These are phyloP conservation scores for Aythya fuligula DNA, from an alignment of 2,797 vertebrate genomes.

Conservation along the genomic window DNA sequence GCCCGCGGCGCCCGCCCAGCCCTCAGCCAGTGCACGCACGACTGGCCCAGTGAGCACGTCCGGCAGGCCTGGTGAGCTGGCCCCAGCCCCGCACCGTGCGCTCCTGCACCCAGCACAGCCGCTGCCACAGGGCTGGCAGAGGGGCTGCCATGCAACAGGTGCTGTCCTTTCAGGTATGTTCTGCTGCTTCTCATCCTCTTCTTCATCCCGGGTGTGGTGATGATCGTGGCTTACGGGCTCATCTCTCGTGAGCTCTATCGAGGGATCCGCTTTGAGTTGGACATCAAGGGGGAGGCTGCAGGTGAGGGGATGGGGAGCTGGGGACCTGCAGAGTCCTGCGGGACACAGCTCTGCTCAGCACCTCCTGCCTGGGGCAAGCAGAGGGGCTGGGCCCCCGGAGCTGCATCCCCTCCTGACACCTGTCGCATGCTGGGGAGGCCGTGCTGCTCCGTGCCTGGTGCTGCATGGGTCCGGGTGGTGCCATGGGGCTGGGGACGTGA, in stretches of 20 bases:
- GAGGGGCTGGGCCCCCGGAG: neutral
- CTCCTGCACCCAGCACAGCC: fast-evolving
- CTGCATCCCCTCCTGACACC: neutral
- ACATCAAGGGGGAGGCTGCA: constrained; percentile 80
- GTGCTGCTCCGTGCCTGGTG: too few species aligned
- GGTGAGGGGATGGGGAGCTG: constrained; percentile 61
- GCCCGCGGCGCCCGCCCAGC: constrained; percentile 64
- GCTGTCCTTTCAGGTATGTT: constrained; percentile 83
- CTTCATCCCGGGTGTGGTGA: constrained; percentile 93
- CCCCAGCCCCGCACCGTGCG: fast-evolving
- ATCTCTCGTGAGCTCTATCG: constrained; percentile 95
- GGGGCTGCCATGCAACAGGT: fast-evolving
- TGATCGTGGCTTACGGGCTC: constrained; percentile 92
- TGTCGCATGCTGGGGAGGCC: too few species aligned
- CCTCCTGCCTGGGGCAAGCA: neutral
- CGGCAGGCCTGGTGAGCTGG: constrained; percentile 82
- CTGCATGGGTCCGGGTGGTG: fast-evolving
- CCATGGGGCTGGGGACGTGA: fast-evolving
- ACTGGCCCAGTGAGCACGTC: constrained; percentile 83
- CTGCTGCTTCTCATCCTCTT: constrained; percentile 90
- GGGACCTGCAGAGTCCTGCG: neutral
- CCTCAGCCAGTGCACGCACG: constrained; percentile 83
- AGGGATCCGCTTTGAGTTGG: constrained; percentile 91
- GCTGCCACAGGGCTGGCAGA: fast-evolving
- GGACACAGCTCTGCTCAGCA: neutral